Conservation (phyloP, 2,888 invertebrate genomes). For the Sialis fuliginosa region DNA sequence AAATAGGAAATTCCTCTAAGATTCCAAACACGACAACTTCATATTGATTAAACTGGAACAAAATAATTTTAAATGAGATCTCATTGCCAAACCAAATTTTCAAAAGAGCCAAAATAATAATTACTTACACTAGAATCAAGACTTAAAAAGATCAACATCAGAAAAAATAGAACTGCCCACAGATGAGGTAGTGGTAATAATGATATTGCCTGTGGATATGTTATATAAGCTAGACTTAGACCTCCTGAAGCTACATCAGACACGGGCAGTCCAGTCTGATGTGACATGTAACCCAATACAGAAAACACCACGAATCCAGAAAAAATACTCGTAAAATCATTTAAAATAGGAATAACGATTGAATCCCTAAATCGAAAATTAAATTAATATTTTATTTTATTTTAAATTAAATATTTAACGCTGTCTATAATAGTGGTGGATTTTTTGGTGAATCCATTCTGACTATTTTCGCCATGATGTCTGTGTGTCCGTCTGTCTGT, state of each 20-base stretch:
- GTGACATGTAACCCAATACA: slow-evolving; percentile 56
- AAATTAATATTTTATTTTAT: too few species aligned
- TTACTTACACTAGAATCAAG: slow-evolving; percentile 34
- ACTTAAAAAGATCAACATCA: slow-evolving; percentile 67
- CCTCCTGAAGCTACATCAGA: slow-evolving; percentile 61
- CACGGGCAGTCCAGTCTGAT: slow-evolving; percentile 52
- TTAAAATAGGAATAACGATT: slow-evolving; percentile 49
- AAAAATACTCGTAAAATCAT: slow-evolving; percentile 59
- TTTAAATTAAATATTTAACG: too few species aligned
- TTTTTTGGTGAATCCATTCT: too few species aligned
- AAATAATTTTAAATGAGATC: not conserved
- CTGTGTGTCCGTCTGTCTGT: too few species aligned
- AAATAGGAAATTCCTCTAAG: slow-evolving; percentile 46
- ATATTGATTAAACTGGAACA: slow-evolving; percentile 62
- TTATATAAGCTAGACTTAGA: slow-evolving; percentile 60
- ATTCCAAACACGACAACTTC: slow-evolving; percentile 60
- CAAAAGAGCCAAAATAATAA: not conserved
- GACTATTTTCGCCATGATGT: too few species aligned
- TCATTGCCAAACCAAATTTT: too few species aligned
- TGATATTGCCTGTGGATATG: slow-evolving; percentile 60
- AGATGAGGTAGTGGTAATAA: slow-evolving; percentile 58
- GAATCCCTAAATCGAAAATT: slow-evolving; percentile 35
- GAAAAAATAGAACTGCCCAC: slow-evolving; percentile 61
- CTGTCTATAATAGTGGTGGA: too few species aligned
- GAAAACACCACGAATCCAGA: slow-evolving; percentile 70